These are phyloP conservation scores for Megalurothrips usitatus DNA, from an alignment of 2,888 invertebrate species.

Conservation along the genomic window DNA sequence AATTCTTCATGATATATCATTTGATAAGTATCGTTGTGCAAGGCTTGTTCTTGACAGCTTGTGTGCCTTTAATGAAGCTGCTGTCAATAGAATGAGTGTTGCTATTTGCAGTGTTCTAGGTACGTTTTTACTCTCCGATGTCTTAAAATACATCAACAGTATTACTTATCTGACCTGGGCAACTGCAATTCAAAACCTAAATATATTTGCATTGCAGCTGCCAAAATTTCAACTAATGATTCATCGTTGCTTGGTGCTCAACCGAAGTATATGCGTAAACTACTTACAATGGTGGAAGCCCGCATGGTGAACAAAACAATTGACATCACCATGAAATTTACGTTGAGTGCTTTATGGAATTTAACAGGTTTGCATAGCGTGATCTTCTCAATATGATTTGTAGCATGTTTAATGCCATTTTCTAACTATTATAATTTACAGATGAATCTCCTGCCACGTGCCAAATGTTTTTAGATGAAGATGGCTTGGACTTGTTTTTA, in stretches of 20 bases:
- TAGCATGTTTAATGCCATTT: background rate
- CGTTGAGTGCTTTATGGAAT: constrained; percentile 72
- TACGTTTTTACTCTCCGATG: constrained; percentile 34
- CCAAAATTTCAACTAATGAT: constrained; percentile 61
- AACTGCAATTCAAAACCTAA: background rate
- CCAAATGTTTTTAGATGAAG: constrained; percentile 60
- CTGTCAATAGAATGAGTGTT: constrained; percentile 73
- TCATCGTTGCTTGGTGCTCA: constrained; percentile 63
- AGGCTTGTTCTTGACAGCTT: constrained; percentile 66
- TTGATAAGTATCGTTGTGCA: constrained; percentile 63
- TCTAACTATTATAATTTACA: constrained; percentile 38
- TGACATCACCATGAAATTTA: constrained; percentile 71
- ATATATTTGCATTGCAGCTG: constrained; percentile 41
- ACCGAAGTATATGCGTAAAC: constrained; percentile 62
- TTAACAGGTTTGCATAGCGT: constrained; percentile 53
- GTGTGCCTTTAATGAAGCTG: constrained; percentile 61
- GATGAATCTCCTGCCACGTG: constrained; percentile 71
- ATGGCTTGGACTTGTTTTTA: constrained; percentile 62
- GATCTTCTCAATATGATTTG: background rate
- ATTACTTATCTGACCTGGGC: background rate
- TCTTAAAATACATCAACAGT: constrained; percentile 28
- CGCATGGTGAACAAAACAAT: constrained; percentile 51
- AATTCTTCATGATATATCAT: constrained; percentile 63
- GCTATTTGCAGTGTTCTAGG: constrained; percentile 70
- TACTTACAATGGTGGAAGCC: constrained; percentile 59